Evolutionary conservation across 2,888 invertebrate genomes (phyloP).

Genomic region (Carabus problematicus): DNA sequence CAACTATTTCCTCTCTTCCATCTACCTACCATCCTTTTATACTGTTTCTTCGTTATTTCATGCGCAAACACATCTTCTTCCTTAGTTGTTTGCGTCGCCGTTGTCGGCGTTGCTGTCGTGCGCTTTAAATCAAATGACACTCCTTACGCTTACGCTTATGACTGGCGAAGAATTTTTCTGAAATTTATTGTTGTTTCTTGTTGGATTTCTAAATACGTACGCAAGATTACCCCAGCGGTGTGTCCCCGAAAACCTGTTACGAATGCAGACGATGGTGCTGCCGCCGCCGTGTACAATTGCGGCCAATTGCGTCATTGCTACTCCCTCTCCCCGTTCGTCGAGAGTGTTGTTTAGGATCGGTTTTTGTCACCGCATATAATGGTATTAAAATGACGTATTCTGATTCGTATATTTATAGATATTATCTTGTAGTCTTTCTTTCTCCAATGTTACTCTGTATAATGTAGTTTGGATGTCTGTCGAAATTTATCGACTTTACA

Average conservation of each 20-base stretch:
- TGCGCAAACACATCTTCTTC: not conserved
- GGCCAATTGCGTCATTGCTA: conserved; percentile 34
- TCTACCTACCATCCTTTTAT: no score
- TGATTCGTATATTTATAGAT: conserved; percentile 35
- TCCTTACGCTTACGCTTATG: conserved; percentile 22
- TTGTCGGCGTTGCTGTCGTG: conserved; percentile 1
- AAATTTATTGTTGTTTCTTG: conserved; percentile 36
- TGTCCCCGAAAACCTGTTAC: conserved; percentile 30
- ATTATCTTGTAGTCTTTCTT: conserved; percentile 17
- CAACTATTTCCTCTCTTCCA: not conserved
- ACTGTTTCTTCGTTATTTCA: conserved; percentile 11
- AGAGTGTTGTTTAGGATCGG: conserved; percentile 21
- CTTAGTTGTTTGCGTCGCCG: not conserved
- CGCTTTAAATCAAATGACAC: conserved; percentile 29
- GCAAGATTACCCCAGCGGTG: conserved; percentile 31
- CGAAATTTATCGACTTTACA: conserved; percentile 7
- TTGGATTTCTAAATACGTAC: conserved; percentile 37
- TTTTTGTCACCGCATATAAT: conserved; percentile 34
- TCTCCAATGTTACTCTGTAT: not conserved
- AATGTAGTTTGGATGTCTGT: conserved; percentile 1
- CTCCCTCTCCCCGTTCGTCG: conserved; percentile 7
- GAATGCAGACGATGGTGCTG: conserved; percentile 4
- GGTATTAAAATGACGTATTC: conserved; percentile 39
- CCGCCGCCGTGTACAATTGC: conserved; percentile 15
- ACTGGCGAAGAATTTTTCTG: conserved; percentile 29